Evolutionary conservation across 2,113 vertebrate species (phyloP).

Genomic region (Laticauda laticaudata): DNA sequence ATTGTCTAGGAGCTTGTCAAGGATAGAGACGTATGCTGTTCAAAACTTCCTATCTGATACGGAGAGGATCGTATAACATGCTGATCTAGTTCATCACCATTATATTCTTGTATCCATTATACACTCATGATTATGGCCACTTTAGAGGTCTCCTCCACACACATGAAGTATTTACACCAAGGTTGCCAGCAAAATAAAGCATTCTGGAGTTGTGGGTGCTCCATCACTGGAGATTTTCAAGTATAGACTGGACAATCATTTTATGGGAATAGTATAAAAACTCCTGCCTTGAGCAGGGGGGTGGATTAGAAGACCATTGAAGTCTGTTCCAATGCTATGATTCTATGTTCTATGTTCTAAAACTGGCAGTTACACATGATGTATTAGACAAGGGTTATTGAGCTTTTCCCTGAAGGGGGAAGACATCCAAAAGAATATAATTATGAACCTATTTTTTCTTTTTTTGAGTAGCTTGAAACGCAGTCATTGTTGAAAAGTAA

Average conservation of each 20-base stretch:
- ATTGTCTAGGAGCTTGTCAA: too few species aligned
- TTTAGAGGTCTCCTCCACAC: background rate
- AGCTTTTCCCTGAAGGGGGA: conserved; percentile 24
- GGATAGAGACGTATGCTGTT: too few species aligned
- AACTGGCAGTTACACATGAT: conserved; percentile 13
- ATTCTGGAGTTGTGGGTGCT: background rate
- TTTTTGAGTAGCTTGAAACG: background rate
- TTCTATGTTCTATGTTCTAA: background rate
- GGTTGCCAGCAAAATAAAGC: background rate
- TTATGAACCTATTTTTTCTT: background rate
- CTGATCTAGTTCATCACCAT: too few species aligned
- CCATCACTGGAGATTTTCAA: background rate
- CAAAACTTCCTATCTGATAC: too few species aligned
- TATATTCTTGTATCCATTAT: too few species aligned
- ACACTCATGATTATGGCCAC: background rate
- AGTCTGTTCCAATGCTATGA: background rate
- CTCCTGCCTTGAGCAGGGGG: background rate
- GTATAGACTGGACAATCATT: background rate
- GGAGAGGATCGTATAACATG: too few species aligned
- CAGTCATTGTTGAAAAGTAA: conserved; percentile 5
- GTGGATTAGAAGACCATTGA: background rate
- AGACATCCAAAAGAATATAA: conserved; percentile 27
- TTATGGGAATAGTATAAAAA: background rate
- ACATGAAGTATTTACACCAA: background rate
- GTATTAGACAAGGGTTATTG: conserved; percentile 17